Evolutionary conservation across 2,797 vertebrate species (phyloP), one percentile per base, ranked within the genome.

Genomic region (Paratrypauchen microcephalus): DNA sequence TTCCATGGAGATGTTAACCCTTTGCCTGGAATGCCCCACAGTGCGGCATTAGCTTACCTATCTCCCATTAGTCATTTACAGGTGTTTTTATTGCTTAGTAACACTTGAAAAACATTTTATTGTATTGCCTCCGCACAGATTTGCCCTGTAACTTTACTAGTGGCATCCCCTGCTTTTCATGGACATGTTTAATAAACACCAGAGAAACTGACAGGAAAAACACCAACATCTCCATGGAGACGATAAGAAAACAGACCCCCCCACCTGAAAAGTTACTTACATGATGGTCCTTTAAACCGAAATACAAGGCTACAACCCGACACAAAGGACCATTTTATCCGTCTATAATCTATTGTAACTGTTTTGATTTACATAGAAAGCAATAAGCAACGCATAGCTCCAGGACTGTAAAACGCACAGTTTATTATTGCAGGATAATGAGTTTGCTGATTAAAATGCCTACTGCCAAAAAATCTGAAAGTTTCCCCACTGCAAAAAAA

Each of bases 311-410:
- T 5, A 50, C 16, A 19, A 18, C 5, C 18, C 13, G 1, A 4
- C 15, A 81, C 83, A 87, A 15, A 45, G 1, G 18, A 62, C 57
- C 0, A 36, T 12, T 19, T 32, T 19, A 48, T 47, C 60, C 52
- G 30, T 28, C 23, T 54, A 12, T 5, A 36, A 71, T 50, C 8
- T 19, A 50, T 1, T 24, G 3, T 32, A 64, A 50, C 15, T 63
- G 56, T 68, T 65, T 24, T 1, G 0, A 60, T 30, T 48, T 16
- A 6, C 13, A 62, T 8, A 19, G 16, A 23, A 16, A 54, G 16
- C n/a, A 15, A 28, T 19, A 16, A 54, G 16, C n/a, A 15, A 28
- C 16, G 30, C 21, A 45, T 15, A 4, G 15, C 23, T 13, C 4
- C 9, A 9, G 41, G 36, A 39, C 39, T 28, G 45, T 41, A 32